These are phyloP conservation scores for Cryptocephalus moraei DNA, from an alignment of 2,888 invertebrate species.

Conservation along the genomic window DNA sequence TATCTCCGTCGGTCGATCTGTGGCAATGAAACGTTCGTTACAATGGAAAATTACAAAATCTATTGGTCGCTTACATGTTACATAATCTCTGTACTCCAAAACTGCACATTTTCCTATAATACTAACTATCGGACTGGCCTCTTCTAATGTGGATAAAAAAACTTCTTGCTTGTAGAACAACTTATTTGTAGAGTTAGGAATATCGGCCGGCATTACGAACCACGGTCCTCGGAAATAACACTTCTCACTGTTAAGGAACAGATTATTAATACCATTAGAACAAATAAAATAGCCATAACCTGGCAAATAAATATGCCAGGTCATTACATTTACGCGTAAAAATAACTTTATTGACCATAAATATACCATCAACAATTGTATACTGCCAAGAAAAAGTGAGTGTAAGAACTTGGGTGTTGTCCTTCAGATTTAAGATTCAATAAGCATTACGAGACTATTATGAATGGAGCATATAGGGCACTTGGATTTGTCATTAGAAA, in stretches of 20 bases:
- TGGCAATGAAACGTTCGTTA: neutral
- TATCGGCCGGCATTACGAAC: constrained; percentile 81
- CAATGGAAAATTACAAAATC: too few species aligned
- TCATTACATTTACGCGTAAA: too few species aligned
- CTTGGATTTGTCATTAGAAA: too few species aligned
- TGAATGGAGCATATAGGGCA: too few species aligned
- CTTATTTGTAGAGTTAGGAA: constrained; percentile 65
- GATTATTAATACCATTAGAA: constrained; percentile 1
- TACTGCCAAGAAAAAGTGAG: too few species aligned
- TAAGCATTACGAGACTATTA: too few species aligned
- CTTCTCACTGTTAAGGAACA: constrained; percentile 57
- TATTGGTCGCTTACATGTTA: constrained; percentile 55
- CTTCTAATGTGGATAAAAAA: constrained; percentile 81
- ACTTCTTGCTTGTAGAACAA: constrained; percentile 92
- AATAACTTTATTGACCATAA: too few species aligned
- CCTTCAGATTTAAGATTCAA: too few species aligned
- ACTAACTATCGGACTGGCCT: constrained; percentile 81
- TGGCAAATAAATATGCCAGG: too few species aligned
- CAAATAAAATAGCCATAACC: neutral
- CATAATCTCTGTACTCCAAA: constrained; percentile 81
- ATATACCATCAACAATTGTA: too few species aligned
- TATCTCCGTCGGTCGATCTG: constrained; percentile 89
- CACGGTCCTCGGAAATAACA: constrained; percentile 91
- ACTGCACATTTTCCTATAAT: constrained; percentile 89
- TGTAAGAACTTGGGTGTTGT: too few species aligned